Conservation (phyloP, 1,140 invertebrate species). For the Eupristina koningsbergeri region DNA sequence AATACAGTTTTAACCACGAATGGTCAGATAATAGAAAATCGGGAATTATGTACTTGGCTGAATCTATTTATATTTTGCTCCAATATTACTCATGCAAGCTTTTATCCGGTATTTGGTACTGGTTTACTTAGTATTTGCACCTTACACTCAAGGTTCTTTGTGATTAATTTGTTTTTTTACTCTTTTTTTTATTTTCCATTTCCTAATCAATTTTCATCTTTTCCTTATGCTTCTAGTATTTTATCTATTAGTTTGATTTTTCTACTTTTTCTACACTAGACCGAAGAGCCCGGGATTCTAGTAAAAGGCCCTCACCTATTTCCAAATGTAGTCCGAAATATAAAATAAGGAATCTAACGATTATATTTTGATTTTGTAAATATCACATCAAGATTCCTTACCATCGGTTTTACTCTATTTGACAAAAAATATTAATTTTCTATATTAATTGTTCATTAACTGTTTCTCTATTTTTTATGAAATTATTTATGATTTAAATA, state of each 20-base stretch:
- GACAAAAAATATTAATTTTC: too few relatives aligned
- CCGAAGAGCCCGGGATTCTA: conserved; percentile 5
- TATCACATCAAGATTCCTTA: not conserved
- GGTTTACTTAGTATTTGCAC: not conserved
- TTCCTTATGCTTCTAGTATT: not conserved
- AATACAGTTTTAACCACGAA: not conserved
- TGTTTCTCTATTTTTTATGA: too few relatives aligned
- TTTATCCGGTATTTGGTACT: conserved; percentile 46
- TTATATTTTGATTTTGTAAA: not conserved
- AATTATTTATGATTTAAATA: too few relatives aligned
- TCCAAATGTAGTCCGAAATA: conserved; percentile 15
- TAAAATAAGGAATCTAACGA: conserved; percentile 20
- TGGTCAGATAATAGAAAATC: conserved; percentile 8
- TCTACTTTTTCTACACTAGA: not conserved
- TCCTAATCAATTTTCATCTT: not conserved
- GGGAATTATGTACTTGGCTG: conserved; percentile 15
- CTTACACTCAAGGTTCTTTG: conserved; percentile 17
- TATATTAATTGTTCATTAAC: too few relatives aligned
- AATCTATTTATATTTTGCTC: conserved; percentile 54
- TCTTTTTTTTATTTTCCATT: not conserved
- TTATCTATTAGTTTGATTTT: conserved; percentile 39
- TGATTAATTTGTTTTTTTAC: not conserved
- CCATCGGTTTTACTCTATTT: too few relatives aligned
- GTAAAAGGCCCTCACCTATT: conserved; percentile 45
- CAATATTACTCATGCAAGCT: conserved; percentile 58